These are phyloP conservation scores for Xenopus petersii DNA, from an alignment of 2,797 vertebrate species.

Conservation along the genomic window DNA sequence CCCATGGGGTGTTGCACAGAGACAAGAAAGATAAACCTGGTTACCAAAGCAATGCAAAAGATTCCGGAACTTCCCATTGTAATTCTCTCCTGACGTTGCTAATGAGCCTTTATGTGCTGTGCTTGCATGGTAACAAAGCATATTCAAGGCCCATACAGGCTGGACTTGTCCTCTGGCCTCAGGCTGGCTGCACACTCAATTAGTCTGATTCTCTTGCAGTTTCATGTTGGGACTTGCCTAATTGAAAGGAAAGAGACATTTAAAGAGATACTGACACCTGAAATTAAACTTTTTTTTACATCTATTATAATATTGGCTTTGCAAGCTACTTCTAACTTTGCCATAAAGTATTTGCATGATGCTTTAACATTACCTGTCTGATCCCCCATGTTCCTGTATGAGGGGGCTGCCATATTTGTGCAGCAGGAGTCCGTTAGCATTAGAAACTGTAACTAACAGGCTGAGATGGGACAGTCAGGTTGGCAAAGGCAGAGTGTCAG, in stretches of 20 bases:
- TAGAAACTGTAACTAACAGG: too few species aligned
- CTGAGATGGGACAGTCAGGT: too few species aligned
- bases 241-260: not conserved
- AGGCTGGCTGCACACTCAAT: slow-evolving; percentile 5
- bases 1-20: slow-evolving; percentile 24
- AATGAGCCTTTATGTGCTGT: slow-evolving; percentile 18
- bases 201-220: not conserved
- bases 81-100: slow-evolving; percentile 28
- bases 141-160: slow-evolving; percentile 19
- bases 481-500: too few species aligned
- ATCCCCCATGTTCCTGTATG: too few species aligned
- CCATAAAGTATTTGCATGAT: too few species aligned
- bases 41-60: slow-evolving; percentile 6
- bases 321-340: too few species aligned
- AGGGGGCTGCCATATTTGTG: too few species aligned
- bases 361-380: too few species aligned
- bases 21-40: slow-evolving; percentile 9
- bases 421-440: too few species aligned
- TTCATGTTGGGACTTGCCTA: slow-evolving; percentile 22
- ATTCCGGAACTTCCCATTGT: slow-evolving; percentile 29
- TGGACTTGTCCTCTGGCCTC: slow-evolving; percentile 7
- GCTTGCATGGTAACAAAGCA: slow-evolving; percentile 16
- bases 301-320: too few species aligned
- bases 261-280: too few species aligned
- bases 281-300: too few species aligned